Percentiles rank a stretch among this genome's conserved stretches.
Conservation (phyloP, 30 jellyfish, hydroid and myxozoan species). For the Cassiopea andromeda region DNA sequence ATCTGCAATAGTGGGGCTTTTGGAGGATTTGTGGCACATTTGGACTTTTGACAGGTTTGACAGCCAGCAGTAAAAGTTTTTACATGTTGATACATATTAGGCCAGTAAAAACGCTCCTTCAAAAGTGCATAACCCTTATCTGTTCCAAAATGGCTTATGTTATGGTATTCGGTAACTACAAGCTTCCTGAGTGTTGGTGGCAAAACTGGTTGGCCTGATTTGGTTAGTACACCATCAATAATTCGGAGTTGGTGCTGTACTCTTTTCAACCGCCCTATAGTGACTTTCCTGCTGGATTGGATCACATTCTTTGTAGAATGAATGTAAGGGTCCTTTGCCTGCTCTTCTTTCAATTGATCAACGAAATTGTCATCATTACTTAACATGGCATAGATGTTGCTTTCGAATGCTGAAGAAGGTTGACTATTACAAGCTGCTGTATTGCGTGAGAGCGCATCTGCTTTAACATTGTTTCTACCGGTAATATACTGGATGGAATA, state of each 20-base stretch:
- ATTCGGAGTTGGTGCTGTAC: constrained; percentile 51
- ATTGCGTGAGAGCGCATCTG: constrained; percentile 58
- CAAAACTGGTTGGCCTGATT: constrained; percentile 48
- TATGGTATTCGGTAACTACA: constrained; percentile 20
- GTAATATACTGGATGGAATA: constrained; percentile 43
- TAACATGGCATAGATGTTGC: constrained; percentile 29
- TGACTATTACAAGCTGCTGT: constrained; percentile 9
- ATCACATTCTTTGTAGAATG: constrained; percentile 4
- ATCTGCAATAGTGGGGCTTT: constrained; percentile 58
- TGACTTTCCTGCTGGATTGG: background rate
- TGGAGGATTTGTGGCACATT: constrained; percentile 59
- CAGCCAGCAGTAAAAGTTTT: constrained; percentile 25
- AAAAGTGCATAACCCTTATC: constrained; percentile 47
- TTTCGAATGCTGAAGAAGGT: constrained; percentile 31
- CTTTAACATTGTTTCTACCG: constrained; percentile 46
- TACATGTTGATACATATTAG: constrained; percentile 41
- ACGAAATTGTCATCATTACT: background rate
- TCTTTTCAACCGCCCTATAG: constrained; percentile 45
- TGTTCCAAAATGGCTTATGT: constrained; percentile 58
- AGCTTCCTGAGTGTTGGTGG: constrained; percentile 42
- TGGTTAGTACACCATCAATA: constrained; percentile 33
- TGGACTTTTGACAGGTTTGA: constrained; percentile 50
- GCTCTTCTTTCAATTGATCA: constrained; percentile 32
- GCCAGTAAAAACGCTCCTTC: constrained; percentile 63
- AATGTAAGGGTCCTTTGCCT: constrained; percentile 22